These are phyloP conservation scores for Adelosebastes latens DNA, from an alignment of 2,797 vertebrate species.

Conservation along the genomic window DNA sequence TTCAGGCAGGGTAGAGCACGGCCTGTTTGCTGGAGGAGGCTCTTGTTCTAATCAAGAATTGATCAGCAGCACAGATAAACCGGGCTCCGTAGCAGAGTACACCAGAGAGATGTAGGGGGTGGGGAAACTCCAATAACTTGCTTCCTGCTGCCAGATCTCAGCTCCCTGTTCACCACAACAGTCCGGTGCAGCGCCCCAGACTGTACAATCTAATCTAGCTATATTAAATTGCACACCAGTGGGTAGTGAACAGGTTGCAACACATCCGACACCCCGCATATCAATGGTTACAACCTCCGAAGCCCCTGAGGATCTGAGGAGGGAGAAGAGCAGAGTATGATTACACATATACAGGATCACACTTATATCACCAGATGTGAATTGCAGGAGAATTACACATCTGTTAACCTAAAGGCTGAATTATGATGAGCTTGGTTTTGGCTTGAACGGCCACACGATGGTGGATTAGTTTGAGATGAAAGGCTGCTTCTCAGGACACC, in stretches of 20 bases:
- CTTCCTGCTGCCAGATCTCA: neutral
- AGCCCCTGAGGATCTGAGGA: neutral
- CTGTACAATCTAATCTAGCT: neutral
- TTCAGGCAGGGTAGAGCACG: neutral
- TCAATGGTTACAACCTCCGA: neutral
- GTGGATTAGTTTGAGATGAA: neutral
- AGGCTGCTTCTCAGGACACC: neutral
- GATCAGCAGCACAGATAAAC: conserved; percentile 58
- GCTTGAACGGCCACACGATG: neutral
- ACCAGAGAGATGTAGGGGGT: neutral
- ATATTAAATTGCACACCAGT: neutral
- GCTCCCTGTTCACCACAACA: neutral
- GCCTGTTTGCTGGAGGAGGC: conserved; percentile 45
- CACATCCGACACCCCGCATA: neutral
- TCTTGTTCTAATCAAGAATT: conserved; percentile 56
- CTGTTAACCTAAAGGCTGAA: neutral
- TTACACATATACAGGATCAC: no score
- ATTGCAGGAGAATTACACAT: neutral
- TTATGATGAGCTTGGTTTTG: neutral
- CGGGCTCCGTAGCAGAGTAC: conserved; percentile 29
- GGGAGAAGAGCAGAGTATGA: neutral
- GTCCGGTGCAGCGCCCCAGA: neutral
- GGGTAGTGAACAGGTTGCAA: neutral
- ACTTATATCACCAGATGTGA: neutral
- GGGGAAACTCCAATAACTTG: conserved; percentile 39